Evolutionary conservation across 2,888 invertebrate genomes (phyloP).

Genomic region (Chymomyza amoena): DNA sequence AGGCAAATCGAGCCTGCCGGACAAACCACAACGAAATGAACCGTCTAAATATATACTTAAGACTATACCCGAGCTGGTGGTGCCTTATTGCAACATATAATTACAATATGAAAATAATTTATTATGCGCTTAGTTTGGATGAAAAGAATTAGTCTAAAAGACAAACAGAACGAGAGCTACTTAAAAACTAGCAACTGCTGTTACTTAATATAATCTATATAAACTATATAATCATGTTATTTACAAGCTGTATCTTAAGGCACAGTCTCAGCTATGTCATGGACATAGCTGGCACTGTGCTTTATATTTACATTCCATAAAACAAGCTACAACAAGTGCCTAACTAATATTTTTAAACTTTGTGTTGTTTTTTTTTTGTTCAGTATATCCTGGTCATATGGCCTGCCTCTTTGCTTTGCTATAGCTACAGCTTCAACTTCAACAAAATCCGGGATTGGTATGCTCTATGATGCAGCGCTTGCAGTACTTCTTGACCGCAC

Average conservation of each 20-base stretch:
- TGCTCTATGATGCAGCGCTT: constrained; percentile 96
- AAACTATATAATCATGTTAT: background rate
- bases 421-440: constrained; percentile 37
- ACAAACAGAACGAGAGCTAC: constrained; percentile 34
- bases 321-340: background rate
- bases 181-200: constrained; percentile 42
- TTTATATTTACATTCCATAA: background rate
- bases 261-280: background rate
- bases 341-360: background rate
- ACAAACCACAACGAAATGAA: background rate
- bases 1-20: background rate
- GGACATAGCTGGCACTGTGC: background rate
- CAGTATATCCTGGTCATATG: constrained; percentile 58
- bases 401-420: constrained; percentile 66
- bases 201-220: background rate
- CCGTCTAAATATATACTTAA: background rate
- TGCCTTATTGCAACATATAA: background rate
- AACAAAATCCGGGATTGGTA: constrained; percentile 95
- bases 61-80: constrained; percentile 14
- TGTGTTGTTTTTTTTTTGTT: constrained; percentile 29
- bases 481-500: constrained; percentile 95
- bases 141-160: constrained; percentile 58
- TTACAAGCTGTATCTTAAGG: background rate
- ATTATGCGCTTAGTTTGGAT: constrained; percentile 40
- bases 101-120: constrained; percentile 53